Conservation (phyloP, 2,797 vertebrate genomes). For the Lateolabrax maculatus region DNA sequence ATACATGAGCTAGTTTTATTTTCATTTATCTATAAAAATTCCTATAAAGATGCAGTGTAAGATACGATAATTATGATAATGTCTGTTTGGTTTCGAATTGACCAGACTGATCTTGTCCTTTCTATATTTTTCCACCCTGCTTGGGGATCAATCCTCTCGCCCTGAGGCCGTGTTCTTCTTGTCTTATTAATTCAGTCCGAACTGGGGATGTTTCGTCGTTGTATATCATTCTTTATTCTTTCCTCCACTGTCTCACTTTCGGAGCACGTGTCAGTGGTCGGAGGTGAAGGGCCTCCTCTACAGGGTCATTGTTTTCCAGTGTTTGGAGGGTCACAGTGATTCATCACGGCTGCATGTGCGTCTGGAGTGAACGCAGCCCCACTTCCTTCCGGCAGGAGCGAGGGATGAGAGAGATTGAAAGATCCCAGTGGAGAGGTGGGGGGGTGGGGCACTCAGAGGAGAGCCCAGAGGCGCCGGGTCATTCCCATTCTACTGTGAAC, state of each 20-base stretch:
- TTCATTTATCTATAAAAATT: too few species aligned
- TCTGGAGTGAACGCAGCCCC: slow-evolving; percentile 73
- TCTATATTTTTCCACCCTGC: background rate
- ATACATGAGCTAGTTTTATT: background rate
- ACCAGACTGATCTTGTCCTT: background rate
- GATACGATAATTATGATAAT: background rate
- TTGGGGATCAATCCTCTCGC: background rate
- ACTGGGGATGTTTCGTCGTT: background rate
- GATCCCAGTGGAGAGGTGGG: slow-evolving; percentile 70
- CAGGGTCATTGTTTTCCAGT: slow-evolving; percentile 81
- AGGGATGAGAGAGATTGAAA: slow-evolving; percentile 67
- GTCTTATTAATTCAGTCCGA: background rate
- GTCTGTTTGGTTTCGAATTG: background rate
- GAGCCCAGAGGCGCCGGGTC: slow-evolving; percentile 59
- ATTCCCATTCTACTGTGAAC: slow-evolving; percentile 83
- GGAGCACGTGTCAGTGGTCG: slow-evolving; percentile 59
- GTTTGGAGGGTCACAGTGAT: slow-evolving; percentile 70
- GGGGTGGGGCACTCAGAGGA: slow-evolving; percentile 43
- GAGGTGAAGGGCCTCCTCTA: slow-evolving; percentile 63
- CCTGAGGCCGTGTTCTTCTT: background rate
- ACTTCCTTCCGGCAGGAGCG: slow-evolving; percentile 71
- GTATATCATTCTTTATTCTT: background rate
- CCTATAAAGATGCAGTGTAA: background rate
- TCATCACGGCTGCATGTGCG: slow-evolving; percentile 69
- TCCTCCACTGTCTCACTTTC: slow-evolving; percentile 10